These are phyloP conservation scores for Eudasyphora cyanicolor DNA, from an alignment of 2,888 invertebrate species.

Conservation along the genomic window DNA sequence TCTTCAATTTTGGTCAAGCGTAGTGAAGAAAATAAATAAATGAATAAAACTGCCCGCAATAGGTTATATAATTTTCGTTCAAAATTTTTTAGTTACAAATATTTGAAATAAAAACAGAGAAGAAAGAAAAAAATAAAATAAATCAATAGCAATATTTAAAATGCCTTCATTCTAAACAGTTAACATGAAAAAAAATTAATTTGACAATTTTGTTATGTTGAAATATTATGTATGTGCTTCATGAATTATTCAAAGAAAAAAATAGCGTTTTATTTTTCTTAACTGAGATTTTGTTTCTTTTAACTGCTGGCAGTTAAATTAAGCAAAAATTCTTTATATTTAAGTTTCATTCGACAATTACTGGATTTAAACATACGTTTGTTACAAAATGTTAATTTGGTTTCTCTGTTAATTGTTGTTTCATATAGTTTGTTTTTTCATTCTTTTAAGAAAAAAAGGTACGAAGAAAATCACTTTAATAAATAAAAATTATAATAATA, in stretches of 20 bases:
- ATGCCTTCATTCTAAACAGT: slow-evolving; percentile 66
- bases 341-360: background rate
- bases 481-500: slow-evolving; percentile 45
- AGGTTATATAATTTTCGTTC: slow-evolving; percentile 2
- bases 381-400: background rate
- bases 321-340: background rate
- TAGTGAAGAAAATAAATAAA: background rate
- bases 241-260: background rate
- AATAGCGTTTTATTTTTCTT: background rate
- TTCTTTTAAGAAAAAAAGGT: slow-evolving; percentile 41
- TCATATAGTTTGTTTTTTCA: background rate
- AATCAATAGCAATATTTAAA: slow-evolving; percentile 65
- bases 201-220: slow-evolving; percentile 29
- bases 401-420: slow-evolving; percentile 3
- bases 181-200: slow-evolving; percentile 53
- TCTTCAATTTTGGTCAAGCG: slow-evolving; percentile 14
- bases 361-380: background rate
- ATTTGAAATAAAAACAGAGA: slow-evolving; percentile 18
- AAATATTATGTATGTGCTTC: background rate
- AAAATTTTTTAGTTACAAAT: background rate
- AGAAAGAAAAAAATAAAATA: slow-evolving; percentile 50
- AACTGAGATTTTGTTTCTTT: slow-evolving; percentile 23
- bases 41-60: slow-evolving; percentile 36
- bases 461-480: slow-evolving; percentile 56
- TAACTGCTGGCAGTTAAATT: slow-evolving; percentile 64